Evolutionary conservation across 1,140 invertebrate species (phyloP), one percentile per base, ranked within the genome.

Genomic region (Cydia strobilella): DNA sequence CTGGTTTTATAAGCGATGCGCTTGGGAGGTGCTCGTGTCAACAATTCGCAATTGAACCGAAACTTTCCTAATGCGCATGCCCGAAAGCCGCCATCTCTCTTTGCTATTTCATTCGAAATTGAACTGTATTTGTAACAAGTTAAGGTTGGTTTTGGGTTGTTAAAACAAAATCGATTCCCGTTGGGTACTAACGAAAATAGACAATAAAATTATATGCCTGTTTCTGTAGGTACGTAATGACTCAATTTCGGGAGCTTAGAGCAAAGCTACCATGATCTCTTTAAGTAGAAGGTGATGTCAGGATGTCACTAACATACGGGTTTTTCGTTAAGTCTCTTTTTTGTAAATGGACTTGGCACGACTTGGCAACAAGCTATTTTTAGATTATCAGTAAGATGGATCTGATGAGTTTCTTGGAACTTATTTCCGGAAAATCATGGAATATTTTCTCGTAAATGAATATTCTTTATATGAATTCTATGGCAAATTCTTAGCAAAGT

Each of bases 131-230:
- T 18, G 4, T 18, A n/a, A 35, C 2, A 2, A 66, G 27, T 6
- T 54, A 66, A 66, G 63, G 63, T n/a, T 31, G 13, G 12, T 66
- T 35, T 15, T 66, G 5, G 25, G 2, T 6, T 66, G 25, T 10
- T n/a, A 10, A 15, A 23, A 31, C 63, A 35, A 66, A 66, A 66
- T 66, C 63, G 63, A 66, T 66, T 66, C 63, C 63, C 2, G 62
- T 39, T 15, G 62, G 27, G 63, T 66, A 35, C 63, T 63, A 66
- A 66, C 63, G 63, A 66, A 66, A 66, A 66, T 66, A 66, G 63
- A 66, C 62, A 63, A 27, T 66, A 31, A 66, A 66, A 66, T 66
- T 66, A 66, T 66, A 15, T 66, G 23, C 13, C 63, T 15, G 63
- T 27, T 63, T 62, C 54, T 7, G 54, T 63, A 63, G 62, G 62